Base-by-base conservation (phyloP, 2,888 invertebrate genomes). In the Drosophila kuntzei region DNA sequence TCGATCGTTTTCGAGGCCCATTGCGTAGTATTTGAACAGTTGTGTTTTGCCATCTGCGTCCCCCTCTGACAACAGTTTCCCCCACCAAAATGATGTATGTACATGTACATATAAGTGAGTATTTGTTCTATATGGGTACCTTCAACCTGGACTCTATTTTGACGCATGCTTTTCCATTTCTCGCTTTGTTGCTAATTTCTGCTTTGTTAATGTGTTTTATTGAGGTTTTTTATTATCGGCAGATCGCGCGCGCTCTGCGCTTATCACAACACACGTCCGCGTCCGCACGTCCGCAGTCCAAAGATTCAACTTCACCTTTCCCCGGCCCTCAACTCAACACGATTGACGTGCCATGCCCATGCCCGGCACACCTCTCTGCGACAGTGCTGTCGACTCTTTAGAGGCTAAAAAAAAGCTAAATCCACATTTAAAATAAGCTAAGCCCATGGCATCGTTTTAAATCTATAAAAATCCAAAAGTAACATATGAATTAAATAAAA, bases 121-220 rank as follows among this genome's bases (percentile, higher is more conserved):
- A 27, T 46, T 46, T 29, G 3, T 46, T 47, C 47, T 32, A 32
- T 47, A 18, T 47, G 32, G 16, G 27, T 46, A 18, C 16, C 27
- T 47, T 47, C 27, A 46, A 46, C 46, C 46, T 46, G 46, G 11
- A 47, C 7, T 32, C 18, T 44, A 18, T 51, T 36, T 12, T 22
- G 50, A 27, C 18, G 74, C 65, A 64, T 69, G 59, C 53, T 58
- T 62, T 62, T 54, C 46, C 49, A 65, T 82, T 83, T 86, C 61
- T 58, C 80, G 61, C 54, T 47, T 69, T 83, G 63, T 78, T 83
- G 84, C 80, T 86, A 86, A 82, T 82, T 83, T 77, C 70, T 63
- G 69, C 76, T 69, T 76, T 70, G 57, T 61, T 75, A 59, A 60
- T 82, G 64, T 57, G 55, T 64, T 77, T 82, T 68, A 80, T 86